phyloP scores from a whole-genome alignment of 2,113 vertebrate species.

The Podiceps cristatus region DNA sequence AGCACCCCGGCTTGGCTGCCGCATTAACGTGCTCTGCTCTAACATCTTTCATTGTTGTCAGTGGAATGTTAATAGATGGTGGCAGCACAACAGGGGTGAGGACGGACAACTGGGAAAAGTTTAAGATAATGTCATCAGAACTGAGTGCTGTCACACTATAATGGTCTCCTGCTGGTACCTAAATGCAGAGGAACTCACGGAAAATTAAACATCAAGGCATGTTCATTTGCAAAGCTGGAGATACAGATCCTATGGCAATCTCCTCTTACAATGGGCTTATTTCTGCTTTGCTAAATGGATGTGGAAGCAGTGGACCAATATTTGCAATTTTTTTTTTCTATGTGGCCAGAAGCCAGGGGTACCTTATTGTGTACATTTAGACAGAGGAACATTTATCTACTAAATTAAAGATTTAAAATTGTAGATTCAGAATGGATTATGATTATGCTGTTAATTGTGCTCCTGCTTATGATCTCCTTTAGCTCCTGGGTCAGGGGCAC shows the following conservation, averaged over 20 bases:
- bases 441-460: not conserved
- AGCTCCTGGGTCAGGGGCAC: not conserved
- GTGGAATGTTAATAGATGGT: constrained; percentile 66
- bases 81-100: constrained; percentile 65
- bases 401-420: not conserved
- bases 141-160: constrained; percentile 58
- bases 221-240: constrained; percentile 58
- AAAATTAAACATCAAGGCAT: constrained; percentile 73
- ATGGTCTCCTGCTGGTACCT: constrained; percentile 58
- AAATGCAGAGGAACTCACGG: constrained; percentile 61
- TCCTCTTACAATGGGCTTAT: constrained; percentile 16
- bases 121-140: constrained; percentile 71
- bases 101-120: constrained; percentile 60
- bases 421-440: not conserved
- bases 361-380: not conserved
- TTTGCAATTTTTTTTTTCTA: not conserved
- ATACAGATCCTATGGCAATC: not conserved
- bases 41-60: constrained; percentile 61
- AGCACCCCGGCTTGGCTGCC: not conserved
- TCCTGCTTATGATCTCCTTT: not conserved
- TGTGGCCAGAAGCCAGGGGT: not conserved
- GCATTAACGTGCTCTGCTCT: not conserved
- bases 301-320: not conserved
- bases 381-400: not conserved
- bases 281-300: constrained; percentile 9